Conservation (phyloP, 1,140 invertebrate species). For the Nixonia krombeini region DNA sequence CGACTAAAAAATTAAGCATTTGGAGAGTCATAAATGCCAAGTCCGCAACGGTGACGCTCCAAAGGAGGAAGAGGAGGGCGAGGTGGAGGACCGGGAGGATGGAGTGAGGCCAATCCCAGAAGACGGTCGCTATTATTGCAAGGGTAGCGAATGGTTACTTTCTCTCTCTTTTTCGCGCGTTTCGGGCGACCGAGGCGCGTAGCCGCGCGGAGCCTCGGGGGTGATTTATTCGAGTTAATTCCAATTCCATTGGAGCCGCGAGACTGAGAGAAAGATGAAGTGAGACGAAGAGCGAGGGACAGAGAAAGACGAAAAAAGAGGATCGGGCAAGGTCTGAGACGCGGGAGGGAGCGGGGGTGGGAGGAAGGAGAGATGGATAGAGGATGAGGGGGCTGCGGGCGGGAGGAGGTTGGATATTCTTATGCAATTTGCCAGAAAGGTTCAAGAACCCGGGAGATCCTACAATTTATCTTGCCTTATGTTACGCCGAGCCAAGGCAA, state of each 20-base stretch:
- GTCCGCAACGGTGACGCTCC: constrained; percentile 45
- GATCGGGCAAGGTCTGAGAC: constrained; percentile 7
- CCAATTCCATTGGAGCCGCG: constrained; percentile 73
- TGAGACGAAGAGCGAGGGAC: constrained; percentile 33
- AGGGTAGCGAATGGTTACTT: constrained; percentile 67
- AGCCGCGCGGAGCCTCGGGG: constrained; percentile 59
- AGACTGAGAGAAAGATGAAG: constrained; percentile 49
- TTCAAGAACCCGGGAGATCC: constrained; percentile 73
- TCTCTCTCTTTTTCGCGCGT: constrained; percentile 26
- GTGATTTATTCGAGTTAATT: constrained; percentile 74
- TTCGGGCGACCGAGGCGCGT: constrained; percentile 48
- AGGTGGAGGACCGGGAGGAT: constrained; percentile 8
- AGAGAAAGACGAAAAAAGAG: constrained; percentile 23
- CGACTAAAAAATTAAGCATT: constrained; percentile 20
- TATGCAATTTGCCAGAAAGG: constrained; percentile 74
- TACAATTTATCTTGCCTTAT: constrained; percentile 74
- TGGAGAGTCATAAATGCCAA: constrained; percentile 49
- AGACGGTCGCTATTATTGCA: constrained; percentile 56
- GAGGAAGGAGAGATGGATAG: constrained; percentile 1
- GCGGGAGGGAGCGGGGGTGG: neutral
- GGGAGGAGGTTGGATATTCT: constrained; percentile 70
- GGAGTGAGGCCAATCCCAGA: constrained; percentile 44
- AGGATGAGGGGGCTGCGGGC: constrained; percentile 21
- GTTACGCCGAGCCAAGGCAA: constrained; percentile 73
- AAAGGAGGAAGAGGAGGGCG: no score